Percentiles rank a stretch among this genome's conserved stretches.
Conservation (phyloP, 2,888 invertebrate species). For the Parnassius smintheus region DNA sequence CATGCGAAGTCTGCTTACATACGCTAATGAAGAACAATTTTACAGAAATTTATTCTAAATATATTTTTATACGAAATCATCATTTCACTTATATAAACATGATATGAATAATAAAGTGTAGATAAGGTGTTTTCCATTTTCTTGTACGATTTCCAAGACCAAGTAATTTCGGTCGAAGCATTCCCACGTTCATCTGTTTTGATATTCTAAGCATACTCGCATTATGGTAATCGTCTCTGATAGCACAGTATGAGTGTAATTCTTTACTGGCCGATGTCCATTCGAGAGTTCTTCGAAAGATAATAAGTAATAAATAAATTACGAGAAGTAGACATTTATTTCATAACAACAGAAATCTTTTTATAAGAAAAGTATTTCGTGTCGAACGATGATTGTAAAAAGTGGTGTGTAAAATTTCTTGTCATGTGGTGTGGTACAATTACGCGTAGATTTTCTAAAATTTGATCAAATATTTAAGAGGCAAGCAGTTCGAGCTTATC, state of each 20-base stretch:
- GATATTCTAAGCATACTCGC: slow-evolving; percentile 8
- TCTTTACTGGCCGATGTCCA: background rate
- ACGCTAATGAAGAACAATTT: too few species aligned
- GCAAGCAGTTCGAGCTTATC: background rate
- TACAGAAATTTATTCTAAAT: too few species aligned
- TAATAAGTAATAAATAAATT: too few species aligned
- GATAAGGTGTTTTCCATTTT: slow-evolving; percentile 8
- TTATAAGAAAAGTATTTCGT: too few species aligned
- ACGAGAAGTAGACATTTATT: too few species aligned
- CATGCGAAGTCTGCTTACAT: too few species aligned
- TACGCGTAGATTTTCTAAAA: background rate
- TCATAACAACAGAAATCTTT: too few species aligned
- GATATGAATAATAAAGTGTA: background rate
- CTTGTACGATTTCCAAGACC: slow-evolving; percentile 18
- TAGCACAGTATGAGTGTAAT: background rate
- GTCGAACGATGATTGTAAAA: too few species aligned
- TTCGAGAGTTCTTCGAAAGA: background rate
- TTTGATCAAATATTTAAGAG: background rate
- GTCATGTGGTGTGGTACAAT: too few species aligned
- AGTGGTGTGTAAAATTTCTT: too few species aligned
- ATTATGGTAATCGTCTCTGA: slow-evolving; percentile 14
- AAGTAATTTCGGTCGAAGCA: slow-evolving; percentile 4
- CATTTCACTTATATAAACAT: background rate
- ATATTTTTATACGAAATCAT: too few species aligned
- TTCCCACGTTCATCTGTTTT: slow-evolving; percentile 10